Evolutionary conservation across 2,888 invertebrate species (phyloP), one percentile per base, ranked within the genome.

Genomic region (Trachelus troglodyta): DNA sequence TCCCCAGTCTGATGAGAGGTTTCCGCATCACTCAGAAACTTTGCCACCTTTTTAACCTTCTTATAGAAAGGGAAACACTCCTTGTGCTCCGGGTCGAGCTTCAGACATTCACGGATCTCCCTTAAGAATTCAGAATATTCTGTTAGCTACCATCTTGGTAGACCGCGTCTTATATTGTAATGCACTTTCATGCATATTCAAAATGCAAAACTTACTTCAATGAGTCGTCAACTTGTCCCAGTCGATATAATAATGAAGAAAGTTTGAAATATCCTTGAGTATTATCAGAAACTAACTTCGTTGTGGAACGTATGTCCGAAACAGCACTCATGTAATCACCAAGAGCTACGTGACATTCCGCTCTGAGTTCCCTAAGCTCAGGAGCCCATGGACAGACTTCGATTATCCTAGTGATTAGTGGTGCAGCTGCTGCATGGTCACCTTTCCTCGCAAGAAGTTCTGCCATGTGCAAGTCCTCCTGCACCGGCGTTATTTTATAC

Each of bases 61-160:
- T 99, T 99, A 93, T 99, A 99, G 88, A 98, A 96, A 33, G 97
- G 95, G 92, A 98, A 98, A 92, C 99, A 99, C 86, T 96, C 94
- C 92, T 98, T 98, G 92, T 99, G 98, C 87, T 99, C 99, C 0
- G 99, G 99, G 92, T 99, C 99, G 71, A 99, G 93, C 90, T 97
- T 98, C 31, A 99, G 93, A 91, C 99, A 99, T 91, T 99, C 99
- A 33, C 99, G 95, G 83, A 99, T 96, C 92, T 99, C 98, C 92
- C 94, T 95, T 56, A 23, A 56, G 23, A 9, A 56, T 23, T 56
- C 9, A 56, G 1, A 56, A 56, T 23, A 56, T 23, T 56, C 6
- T 40, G 23, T 56, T 56, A 56, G 23, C 23, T 56, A 23, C 23
- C 9, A 9, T 56, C 23, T 1, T 56, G 23, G 23, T 23, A 23